A percentile compares a stretch with the other conserved stretches of the same genome.
These are phyloP conservation scores for Arge pagana DNA, from an alignment of 2,888 invertebrate species.

Conservation along the genomic window DNA sequence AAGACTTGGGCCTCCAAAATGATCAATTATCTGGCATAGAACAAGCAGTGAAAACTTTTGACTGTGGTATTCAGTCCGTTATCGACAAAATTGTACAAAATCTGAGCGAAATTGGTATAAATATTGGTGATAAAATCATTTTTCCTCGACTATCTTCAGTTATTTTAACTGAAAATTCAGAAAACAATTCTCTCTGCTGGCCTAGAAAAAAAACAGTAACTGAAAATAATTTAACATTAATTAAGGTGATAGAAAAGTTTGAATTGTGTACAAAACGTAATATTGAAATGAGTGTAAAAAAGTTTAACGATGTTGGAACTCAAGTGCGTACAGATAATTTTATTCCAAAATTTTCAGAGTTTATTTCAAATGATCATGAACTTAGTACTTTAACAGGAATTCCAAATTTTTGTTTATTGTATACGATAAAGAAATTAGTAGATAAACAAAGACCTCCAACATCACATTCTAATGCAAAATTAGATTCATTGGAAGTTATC, in stretches of 20 bases:
- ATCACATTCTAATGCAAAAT: constrained; percentile 7
- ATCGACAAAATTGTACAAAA: constrained; percentile 6
- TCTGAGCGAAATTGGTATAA: neutral
- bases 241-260: constrained; percentile 49
- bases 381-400: constrained; percentile 7
- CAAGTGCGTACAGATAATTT: constrained; percentile 3
- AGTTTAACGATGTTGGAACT: constrained; percentile 7
- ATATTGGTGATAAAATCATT: neutral
- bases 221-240: neutral
- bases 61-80: constrained; percentile 34
- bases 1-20: constrained; percentile 33
- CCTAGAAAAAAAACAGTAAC: too few relatives aligned
- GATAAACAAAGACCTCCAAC: neutral
- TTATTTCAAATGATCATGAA: constrained; percentile 4
- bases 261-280: constrained; percentile 22
- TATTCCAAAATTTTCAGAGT: constrained; percentile 2
- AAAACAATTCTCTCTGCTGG: too few relatives aligned
- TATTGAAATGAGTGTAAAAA: constrained; percentile 1
- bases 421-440: constrained; percentile 1
- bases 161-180: too few relatives aligned
- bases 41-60: too few relatives aligned
- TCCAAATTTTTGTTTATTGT: neutral
- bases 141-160: too few relatives aligned
- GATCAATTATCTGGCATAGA: neutral
- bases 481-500: constrained; percentile 1